Conservation (phyloP, 2,797 vertebrate genomes). For the Mareca penelope region DNA sequence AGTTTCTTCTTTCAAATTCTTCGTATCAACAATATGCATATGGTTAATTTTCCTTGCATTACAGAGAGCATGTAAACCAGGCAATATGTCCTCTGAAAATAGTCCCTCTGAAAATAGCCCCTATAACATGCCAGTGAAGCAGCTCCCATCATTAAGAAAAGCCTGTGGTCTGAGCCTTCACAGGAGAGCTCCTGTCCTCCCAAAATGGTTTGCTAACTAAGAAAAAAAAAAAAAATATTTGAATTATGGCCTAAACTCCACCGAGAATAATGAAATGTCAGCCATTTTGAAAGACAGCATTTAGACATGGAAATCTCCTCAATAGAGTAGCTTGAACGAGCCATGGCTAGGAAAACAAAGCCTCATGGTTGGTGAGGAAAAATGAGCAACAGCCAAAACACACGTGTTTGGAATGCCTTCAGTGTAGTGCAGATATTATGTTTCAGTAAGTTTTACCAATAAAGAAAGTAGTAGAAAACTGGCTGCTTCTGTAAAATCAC, state of each 20-base stretch:
- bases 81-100: neutral
- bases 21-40: neutral
- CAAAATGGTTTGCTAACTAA: neutral
- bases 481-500: neutral
- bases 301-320: slow-evolving; percentile 18
- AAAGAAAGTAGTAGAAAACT: neutral
- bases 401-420: neutral
- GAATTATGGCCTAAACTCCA: neutral
- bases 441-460: slow-evolving; percentile 2
- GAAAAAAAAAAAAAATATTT: slow-evolving; percentile 3
- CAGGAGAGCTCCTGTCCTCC: neutral
- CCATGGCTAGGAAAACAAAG: neutral
- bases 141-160: neutral
- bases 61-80: neutral
- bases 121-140: neutral
- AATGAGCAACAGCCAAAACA: neutral
- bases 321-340: neutral
- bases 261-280: neutral
- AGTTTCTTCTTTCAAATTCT: neutral
- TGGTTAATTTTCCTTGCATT: neutral
- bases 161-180: neutral
- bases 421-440: neutral
- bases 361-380: neutral
- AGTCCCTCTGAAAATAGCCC: neutral
- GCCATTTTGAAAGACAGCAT: neutral